Base-by-base conservation (phyloP, 2,888 invertebrate genomes). In the Polia nebulosa region DNA sequence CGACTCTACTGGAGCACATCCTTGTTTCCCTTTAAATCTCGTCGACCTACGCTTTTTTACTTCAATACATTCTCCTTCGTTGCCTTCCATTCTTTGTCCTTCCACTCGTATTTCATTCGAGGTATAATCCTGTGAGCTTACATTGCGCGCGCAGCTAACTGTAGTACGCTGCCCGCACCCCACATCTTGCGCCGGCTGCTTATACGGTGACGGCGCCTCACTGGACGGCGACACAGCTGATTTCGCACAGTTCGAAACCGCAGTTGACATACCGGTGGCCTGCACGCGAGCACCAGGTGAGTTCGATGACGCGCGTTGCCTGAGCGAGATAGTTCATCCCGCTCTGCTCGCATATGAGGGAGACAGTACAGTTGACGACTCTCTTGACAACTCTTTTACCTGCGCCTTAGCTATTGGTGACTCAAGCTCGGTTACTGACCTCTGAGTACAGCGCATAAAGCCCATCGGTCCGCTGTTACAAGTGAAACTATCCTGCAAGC, bases 401-500 rank as follows among this genome's bases (percentile, higher is more conserved):
- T 55, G 55, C n/a, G 17, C 1, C 1, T 39, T 39, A 11, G 39
- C 39, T 7, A 2, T 55, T 41, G 36, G 39, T 39, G 55, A 55
- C 25, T 39, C 55, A 55, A 3, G 11, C 6, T 55, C 39, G 2
- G 39, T 27, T 17, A 39, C 20, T 55, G 55, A 55, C 39, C 55
- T 55, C 11, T 27, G 22, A 0, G 55, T 39, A 55, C 27, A 41
- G 27, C 41, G 41, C 56, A 56, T 41, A 56, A 56, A 41, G 41
- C 27, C 41, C 56, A 56, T 56, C 56, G 56, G 56, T n/a, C 56
- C 27, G 1, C 56, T 56, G 6, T 56, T 56, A 41, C 41, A 56
- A 20, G 7, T 8, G 41, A 56, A 41, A 41, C 56, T 41, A 27
- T 56, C 41, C n/a, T 56, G 41, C 41, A 56, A 3, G 27, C 41